Percentiles rank a stretch among this genome's conserved stretches.
These are phyloP conservation scores for Bombycilla garrulus DNA, from an alignment of 2,113 vertebrate species.

Conservation along the genomic window DNA sequence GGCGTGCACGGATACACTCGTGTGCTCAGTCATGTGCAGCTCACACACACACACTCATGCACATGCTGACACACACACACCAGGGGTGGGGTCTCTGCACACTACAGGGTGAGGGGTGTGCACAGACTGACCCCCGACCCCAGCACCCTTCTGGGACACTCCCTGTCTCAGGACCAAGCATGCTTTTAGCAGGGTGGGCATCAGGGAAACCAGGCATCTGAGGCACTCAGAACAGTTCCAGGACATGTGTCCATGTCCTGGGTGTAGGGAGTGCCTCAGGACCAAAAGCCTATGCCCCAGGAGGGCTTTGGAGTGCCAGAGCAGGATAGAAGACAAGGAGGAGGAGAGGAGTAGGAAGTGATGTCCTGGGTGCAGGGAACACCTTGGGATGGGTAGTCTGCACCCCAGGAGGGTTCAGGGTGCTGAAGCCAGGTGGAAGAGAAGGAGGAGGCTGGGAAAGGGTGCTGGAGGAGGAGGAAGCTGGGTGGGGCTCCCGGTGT, in stretches of 20 bases:
- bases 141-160: neutral
- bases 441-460: neutral
- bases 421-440: neutral
- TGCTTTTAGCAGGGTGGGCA: neutral
- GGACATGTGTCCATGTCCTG: no score
- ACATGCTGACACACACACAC: neutral
- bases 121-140: neutral
- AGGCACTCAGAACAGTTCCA: neutral
- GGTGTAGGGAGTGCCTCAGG: fast-evolving
- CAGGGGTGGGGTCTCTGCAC: neutral
- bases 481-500: constrained; percentile 6
- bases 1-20: fast-evolving
- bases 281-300: fast-evolving
- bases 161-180: neutral
- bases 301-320: neutral
- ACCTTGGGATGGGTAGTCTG: neutral
- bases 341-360: neutral
- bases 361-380: neutral
- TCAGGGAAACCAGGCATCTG: fast-evolving
- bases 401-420: no score
- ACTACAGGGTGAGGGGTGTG: neutral
- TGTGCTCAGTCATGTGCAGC: neutral
- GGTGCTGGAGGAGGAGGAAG: neutral
- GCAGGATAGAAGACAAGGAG: neutral
- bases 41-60: neutral